phyloP scores from a whole-genome alignment of 2,113 vertebrate genomes.

The Naja naja region DNA sequence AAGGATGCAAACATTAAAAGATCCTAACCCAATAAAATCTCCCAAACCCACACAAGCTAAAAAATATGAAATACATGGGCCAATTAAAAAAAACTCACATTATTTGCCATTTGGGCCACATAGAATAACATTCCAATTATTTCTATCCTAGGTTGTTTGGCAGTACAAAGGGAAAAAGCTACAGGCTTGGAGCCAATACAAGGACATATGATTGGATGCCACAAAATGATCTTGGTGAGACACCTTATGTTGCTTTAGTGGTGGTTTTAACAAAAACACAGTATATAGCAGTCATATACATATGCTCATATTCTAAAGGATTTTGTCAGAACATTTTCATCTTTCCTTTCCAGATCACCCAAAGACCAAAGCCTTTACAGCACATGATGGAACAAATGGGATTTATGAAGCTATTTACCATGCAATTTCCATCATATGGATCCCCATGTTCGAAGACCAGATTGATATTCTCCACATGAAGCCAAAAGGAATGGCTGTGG shows the following conservation, averaged over 20 bases:
- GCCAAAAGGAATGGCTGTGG: too few relatives aligned
- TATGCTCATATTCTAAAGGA: too few relatives aligned
- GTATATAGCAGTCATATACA: too few relatives aligned
- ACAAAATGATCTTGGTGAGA: conserved; percentile 84
- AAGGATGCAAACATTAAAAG: too few relatives aligned
- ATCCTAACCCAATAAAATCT: too few relatives aligned
- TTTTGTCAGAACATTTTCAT: background rate
- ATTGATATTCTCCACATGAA: too few relatives aligned
- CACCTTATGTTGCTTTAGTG: background rate
- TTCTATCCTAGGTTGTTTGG: conserved; percentile 79
- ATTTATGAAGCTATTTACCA: conserved; percentile 90
- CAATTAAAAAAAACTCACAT: too few relatives aligned
- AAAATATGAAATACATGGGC: too few relatives aligned
- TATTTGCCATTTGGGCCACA: background rate
- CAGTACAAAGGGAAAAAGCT: conserved; percentile 77
- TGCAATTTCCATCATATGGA: conserved; percentile 80
- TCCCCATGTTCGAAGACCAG: conserved; percentile 85
- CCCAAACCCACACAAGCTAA: too few relatives aligned
- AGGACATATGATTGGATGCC: conserved; percentile 79
- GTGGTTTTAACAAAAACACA: too few relatives aligned
- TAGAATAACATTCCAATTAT: background rate
- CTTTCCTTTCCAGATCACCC: conserved; percentile 74
- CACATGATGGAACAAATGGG: conserved; percentile 86
- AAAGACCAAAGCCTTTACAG: too few relatives aligned
- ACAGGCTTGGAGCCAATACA: conserved; percentile 75